Base-by-base conservation (phyloP, 2,113 vertebrate species). In the Tichodroma muraria region DNA sequence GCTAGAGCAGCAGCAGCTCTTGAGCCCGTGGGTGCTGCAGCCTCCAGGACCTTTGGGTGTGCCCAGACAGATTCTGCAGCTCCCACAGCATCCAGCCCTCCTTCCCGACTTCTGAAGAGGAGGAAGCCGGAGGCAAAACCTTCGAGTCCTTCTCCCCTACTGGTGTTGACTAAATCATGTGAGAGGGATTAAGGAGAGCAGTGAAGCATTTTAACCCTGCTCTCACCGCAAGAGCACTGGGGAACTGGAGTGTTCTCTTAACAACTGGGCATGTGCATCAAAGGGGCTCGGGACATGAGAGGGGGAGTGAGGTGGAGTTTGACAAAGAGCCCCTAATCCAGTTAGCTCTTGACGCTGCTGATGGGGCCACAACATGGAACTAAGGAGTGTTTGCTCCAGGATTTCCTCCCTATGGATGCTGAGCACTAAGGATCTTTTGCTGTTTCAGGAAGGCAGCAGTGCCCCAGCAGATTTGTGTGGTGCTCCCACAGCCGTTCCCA, bases 291-390 rank as follows among this genome's bases (percentile, higher is more conserved):
- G 13, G 23, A 17, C 33, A 44, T 7, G 84, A 91, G 59, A 88
- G 54, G 13, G 52, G 60, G 80, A 90, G 28, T 1, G 16, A 95
- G 77, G 85, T 2, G 9, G 82, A 66, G 59, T 88, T 88, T 76
- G 73, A 80, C 80, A 94, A 85, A 88, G 82, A 85, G 44, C 35
- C 40, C 57, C 88, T 93, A 80, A 95, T 94, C 90, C 90, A 45
- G 8, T 60, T 85, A 92, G 65, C 11, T 83, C 88, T 61, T 40
- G 80, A 24, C 31, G 23, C 47, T 78, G 85, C 10, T 22, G 56
- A 15, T 1, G 40, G 61, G 68, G 76, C 15, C 47, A 57, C 47
- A 73, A 22, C 54, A 85, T 57, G 53, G 30, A 72, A 37, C 28
- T 40, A 16, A 63, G 64, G 72, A 33, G 50, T 47, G 57, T 92